phyloP scores from a whole-genome alignment of 2,113 vertebrate genomes.

The Prochilodus magdalenae region DNA sequence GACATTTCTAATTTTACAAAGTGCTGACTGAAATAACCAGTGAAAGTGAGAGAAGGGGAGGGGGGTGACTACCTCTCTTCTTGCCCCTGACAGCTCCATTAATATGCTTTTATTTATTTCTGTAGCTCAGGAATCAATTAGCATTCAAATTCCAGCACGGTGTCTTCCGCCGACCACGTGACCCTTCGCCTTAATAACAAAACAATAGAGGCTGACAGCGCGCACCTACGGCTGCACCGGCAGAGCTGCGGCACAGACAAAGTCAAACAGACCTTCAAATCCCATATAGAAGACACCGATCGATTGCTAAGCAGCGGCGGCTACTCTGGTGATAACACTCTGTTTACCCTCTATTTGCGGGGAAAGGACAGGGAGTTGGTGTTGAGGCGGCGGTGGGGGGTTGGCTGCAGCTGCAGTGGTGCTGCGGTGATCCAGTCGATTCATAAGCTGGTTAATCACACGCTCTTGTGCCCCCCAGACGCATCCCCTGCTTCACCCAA shows the following conservation, averaged over 20 bases:
- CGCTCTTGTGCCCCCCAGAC: neutral
- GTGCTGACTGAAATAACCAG: conserved; percentile 12
- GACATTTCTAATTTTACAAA: conserved; percentile 33
- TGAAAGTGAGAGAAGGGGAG: neutral
- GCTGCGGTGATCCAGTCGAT: neutral
- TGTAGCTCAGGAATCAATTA: conserved; percentile 7
- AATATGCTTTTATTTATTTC: conserved; percentile 44
- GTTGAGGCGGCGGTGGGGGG: neutral
- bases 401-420: neutral
- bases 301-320: conserved; percentile 34
- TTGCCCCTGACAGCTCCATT: conserved; percentile 39
- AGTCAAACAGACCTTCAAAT: conserved; percentile 40
- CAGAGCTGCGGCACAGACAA: conserved; percentile 4
- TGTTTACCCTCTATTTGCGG: conserved; percentile 36
- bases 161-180: neutral
- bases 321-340: conserved; percentile 11
- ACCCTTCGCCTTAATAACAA: conserved; percentile 12
- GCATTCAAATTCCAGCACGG: conserved; percentile 33
- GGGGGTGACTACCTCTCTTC: conserved; percentile 3
- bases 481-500: neutral
- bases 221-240: neutral
- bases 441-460: conserved; percentile 31
- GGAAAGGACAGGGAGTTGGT: neutral
- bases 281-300: conserved; percentile 23
- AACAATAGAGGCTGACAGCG: conserved; percentile 8